Base-by-base conservation (phyloP, 2,888 invertebrate species). In the Tetragonula carbonaria region DNA sequence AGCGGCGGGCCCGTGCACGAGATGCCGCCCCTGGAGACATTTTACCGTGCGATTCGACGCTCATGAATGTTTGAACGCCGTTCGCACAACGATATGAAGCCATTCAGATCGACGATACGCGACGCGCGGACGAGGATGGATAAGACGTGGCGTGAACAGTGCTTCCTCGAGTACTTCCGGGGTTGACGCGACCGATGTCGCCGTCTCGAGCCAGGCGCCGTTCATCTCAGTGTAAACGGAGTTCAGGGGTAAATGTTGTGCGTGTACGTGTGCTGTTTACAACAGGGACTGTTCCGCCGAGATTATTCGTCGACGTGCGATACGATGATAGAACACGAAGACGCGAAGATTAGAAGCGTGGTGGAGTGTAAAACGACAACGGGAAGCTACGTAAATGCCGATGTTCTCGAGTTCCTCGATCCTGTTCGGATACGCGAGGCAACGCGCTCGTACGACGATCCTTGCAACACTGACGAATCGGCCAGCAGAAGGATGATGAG, bases 1-100 rank as follows among this genome's bases (percentile, higher is more conserved):
- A 23, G n/a, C 23, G 28, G n/a, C 38, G 51, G 72, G 62, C 28
- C 67, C 73, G 38, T 57, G 55, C 55, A 65, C 57, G 78, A 21
- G 71, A 90, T 87, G 85, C 89, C 89, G 90, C 86, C 87, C 89
- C 84, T 83, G 83, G 84, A 84, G 90, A 86, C 88, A 88, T 88
- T 90, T 89, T 84, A 85, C 84, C 78, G 74, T 76, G 84, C 80
- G 82, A 82, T 77, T 81, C 66, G 78, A 76, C 78, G 78, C 68
- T 65, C 76, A 71, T 80, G 78, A 90, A 86, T 83, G 83, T 81
- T 62, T 83, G 79, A 86, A 83, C 78, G 82, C 70, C 80, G 72
- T 73, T 72, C 77, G 74, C 70, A 77, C 72, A 50, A 53, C 78
- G 88, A 78, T 72, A 88, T 66, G 87, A 76, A 76, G 84, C 82